Evolutionary conservation across 2,888 invertebrate genomes (phyloP).

Genomic region (Philereme transversata): DNA sequence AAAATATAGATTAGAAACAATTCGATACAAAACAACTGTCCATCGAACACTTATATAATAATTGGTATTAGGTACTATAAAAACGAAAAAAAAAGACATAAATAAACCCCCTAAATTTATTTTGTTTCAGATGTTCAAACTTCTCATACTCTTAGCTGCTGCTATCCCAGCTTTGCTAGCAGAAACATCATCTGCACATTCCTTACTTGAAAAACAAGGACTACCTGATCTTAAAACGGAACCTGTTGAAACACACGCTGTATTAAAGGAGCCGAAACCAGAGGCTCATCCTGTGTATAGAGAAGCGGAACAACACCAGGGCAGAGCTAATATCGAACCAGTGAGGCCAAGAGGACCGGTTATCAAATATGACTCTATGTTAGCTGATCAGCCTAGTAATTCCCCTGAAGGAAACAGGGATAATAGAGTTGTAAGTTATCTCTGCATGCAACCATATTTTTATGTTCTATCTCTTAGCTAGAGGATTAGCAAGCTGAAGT

Average conservation of each 20-base stretch:
- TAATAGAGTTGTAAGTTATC: conserved; percentile 65
- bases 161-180: conserved; percentile 52
- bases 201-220: conserved; percentile 53
- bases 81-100: not conserved
- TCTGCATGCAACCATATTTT: not conserved
- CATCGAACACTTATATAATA: too few species aligned
- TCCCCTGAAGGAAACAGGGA: conserved; percentile 62
- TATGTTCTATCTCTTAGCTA: too few species aligned
- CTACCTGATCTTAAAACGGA: conserved; percentile 57
- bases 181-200: conserved; percentile 59
- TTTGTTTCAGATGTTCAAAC: conserved; percentile 66
- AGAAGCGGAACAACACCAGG: conserved; percentile 56
- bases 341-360: conserved; percentile 59
- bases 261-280: conserved; percentile 48
- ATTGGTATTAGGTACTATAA: not conserved
- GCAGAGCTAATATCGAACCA: conserved; percentile 63
- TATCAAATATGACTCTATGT: conserved; percentile 68
- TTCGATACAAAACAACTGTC: too few species aligned
- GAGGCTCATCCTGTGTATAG: conserved; percentile 66
- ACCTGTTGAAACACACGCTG: conserved; percentile 48
- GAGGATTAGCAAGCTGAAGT: too few species aligned
- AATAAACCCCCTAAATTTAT: not conserved
- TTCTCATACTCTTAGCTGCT: conserved; percentile 46
- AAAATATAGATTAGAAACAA: too few species aligned
- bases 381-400: conserved; percentile 63